A percentile compares a stretch with the other conserved stretches of the same genome.
phyloP scores from a whole-genome alignment of 2,797 vertebrate species.

The Steatocranus sp. region DNA sequence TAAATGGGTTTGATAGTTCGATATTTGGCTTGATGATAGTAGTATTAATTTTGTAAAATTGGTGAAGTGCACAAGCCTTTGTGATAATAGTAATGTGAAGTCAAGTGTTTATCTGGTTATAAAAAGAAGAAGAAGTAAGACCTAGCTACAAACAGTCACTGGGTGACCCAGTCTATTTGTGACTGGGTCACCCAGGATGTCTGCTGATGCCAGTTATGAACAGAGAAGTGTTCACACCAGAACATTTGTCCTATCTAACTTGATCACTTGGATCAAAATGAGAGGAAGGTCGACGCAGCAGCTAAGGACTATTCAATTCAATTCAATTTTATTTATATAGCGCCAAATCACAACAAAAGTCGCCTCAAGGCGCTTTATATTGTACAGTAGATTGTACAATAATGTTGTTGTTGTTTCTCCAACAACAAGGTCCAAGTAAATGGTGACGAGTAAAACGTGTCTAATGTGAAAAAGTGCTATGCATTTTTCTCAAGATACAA shows the following conservation, averaged over 20 bases:
- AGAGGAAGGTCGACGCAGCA: rapidly evolving
- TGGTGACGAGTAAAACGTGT: rapidly evolving
- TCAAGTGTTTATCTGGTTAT: not conserved
- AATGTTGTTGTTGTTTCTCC: too few relatives aligned
- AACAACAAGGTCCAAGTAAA: not conserved
- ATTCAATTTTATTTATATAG: too few relatives aligned
- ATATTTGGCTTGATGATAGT: not conserved
- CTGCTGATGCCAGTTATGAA: not conserved
- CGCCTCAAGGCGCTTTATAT: too few relatives aligned
- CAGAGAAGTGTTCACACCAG: not conserved
- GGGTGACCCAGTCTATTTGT: not conserved
- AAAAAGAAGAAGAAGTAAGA: not conserved
- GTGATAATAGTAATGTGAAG: too few relatives aligned
- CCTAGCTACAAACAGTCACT: not conserved
- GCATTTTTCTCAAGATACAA: not conserved
- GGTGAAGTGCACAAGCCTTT: not conserved
- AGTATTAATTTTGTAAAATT: not conserved
- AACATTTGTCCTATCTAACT: not conserved
- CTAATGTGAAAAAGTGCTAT: not conserved
- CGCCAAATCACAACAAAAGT: too few relatives aligned
- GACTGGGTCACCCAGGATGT: not conserved
- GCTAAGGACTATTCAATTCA: not conserved
- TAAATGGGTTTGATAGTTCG: not conserved
- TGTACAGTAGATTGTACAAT: too few relatives aligned
- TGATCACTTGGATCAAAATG: not conserved